These are phyloP conservation scores for Dasypus novemcinctus DNA, from an alignment of 2,113 vertebrate species.

Conservation along the genomic window DNA sequence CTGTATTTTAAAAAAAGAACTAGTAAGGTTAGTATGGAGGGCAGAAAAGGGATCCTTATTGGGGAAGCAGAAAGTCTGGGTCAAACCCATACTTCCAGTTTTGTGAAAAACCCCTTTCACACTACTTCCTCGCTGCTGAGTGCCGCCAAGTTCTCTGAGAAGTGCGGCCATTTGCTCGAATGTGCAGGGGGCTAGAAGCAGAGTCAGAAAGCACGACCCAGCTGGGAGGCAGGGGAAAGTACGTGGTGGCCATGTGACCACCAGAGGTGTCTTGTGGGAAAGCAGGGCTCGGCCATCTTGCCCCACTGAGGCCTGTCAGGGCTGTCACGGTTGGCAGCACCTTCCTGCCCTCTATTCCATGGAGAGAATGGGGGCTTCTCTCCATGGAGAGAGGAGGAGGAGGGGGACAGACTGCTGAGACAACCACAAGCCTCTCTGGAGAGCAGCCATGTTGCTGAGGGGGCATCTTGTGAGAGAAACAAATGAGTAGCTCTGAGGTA, in stretches of 20 bases:
- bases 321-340: neutral
- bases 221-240: too few relatives aligned
- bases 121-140: neutral
- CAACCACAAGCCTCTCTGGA: too few relatives aligned
- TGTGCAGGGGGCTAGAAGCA: fast-evolving
- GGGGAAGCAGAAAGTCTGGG: neutral
- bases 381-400: neutral
- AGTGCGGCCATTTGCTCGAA: fast-evolving
- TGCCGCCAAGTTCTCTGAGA: neutral
- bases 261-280: neutral
- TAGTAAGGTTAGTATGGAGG: neutral
- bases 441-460: neutral
- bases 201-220: too few relatives aligned
- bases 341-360: neutral
- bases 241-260: neutral
- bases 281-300: too few relatives aligned
- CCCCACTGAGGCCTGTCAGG: neutral
- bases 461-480: neutral
- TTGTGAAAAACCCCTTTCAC: neutral
- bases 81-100: fast-evolving
- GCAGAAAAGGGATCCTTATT: neutral
- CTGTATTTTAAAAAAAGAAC: neutral
- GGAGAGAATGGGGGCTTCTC: neutral
- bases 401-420: neutral
- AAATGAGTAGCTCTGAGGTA: neutral